Evolutionary conservation across 92 coral and sea anemone species (phyloP).

Genomic region (Heliopora coerulea): DNA sequence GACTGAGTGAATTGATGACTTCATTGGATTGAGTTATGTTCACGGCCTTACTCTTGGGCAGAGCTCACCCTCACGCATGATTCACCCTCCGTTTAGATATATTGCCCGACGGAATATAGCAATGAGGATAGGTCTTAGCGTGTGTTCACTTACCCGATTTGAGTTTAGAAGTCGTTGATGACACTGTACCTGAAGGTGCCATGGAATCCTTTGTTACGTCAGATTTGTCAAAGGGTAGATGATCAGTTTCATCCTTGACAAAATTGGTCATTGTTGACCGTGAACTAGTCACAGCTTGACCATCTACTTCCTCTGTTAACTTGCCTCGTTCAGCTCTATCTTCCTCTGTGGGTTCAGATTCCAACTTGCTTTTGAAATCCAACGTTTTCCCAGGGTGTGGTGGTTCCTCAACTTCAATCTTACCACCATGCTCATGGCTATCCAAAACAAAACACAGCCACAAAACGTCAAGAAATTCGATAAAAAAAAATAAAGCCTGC

Average conservation of each 20-base stretch:
- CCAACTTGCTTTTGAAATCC: constrained; percentile 12
- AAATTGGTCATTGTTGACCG: constrained; percentile 51
- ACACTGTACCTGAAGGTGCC: constrained; percentile 26
- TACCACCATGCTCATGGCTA: constrained; percentile 9
- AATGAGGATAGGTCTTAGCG: no score
- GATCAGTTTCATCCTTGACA: constrained; percentile 58
- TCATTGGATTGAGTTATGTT: no score
- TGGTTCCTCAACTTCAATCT: constrained; percentile 5
- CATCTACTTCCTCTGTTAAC: constrained; percentile 21
- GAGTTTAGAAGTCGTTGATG: constrained; percentile 6
- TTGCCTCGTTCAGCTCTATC: constrained; percentile 31
- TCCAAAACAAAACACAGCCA: not conserved
- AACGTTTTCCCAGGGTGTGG: constrained; percentile 18
- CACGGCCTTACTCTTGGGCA: no score
- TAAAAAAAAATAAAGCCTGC: not conserved
- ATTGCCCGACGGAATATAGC: no score
- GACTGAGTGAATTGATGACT: no score
- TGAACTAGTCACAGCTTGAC: constrained; percentile 28
- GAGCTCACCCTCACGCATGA: no score
- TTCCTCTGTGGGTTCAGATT: not conserved
- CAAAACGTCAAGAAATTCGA: not conserved
- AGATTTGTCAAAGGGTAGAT: constrained; percentile 27
- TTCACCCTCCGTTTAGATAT: no score
- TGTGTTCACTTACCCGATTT: constrained; percentile 31
- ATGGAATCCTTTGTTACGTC: constrained; percentile 15